A percentile compares a stretch with the other conserved stretches of the same genome.
Conservation (phyloP, 2,888 invertebrate species). For the Chalcosyrphus nemorum region DNA sequence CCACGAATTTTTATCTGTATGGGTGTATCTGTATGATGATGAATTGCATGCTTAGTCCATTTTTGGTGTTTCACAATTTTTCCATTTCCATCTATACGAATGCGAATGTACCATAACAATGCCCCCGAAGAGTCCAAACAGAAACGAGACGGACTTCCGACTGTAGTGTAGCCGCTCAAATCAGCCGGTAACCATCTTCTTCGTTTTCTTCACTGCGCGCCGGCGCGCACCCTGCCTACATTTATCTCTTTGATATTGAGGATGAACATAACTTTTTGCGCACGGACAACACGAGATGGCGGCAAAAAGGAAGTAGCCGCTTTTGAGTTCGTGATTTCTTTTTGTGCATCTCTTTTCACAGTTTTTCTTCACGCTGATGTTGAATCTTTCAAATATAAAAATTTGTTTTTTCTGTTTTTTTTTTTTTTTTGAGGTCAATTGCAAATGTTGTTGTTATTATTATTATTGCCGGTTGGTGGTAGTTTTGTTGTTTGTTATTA, state of each 20-base stretch:
- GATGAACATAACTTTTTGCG: conserved; percentile 69
- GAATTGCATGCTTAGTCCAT: conserved; percentile 47
- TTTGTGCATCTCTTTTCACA: conserved; percentile 62
- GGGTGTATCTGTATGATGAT: conserved; percentile 17
- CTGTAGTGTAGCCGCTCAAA: conserved; percentile 40
- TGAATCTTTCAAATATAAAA: conserved; percentile 24
- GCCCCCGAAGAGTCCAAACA: conserved; percentile 17
- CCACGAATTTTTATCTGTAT: conserved; percentile 17
- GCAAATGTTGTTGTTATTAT: conserved; percentile 37
- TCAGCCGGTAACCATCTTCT: conserved; percentile 49
- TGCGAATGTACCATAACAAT: conserved; percentile 24
- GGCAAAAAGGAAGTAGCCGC: conserved; percentile 66
- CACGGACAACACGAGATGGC: conserved; percentile 46
- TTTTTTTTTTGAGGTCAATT: conserved; percentile 72
- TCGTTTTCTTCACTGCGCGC: not conserved
- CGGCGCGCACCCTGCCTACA: not conserved
- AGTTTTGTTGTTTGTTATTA: conserved; percentile 17
- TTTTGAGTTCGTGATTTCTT: conserved; percentile 58
- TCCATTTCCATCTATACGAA: conserved; percentile 40
- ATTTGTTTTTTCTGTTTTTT: too few relatives aligned
- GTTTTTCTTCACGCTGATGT: conserved; percentile 60
- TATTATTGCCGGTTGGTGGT: conserved; percentile 28
- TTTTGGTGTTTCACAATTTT: conserved; percentile 69
- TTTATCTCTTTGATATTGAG: conserved; percentile 47
- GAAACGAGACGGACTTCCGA: conserved; percentile 71